phyloP scores from a whole-genome alignment of 2,888 invertebrate genomes.

The Endomychus coccineus region DNA sequence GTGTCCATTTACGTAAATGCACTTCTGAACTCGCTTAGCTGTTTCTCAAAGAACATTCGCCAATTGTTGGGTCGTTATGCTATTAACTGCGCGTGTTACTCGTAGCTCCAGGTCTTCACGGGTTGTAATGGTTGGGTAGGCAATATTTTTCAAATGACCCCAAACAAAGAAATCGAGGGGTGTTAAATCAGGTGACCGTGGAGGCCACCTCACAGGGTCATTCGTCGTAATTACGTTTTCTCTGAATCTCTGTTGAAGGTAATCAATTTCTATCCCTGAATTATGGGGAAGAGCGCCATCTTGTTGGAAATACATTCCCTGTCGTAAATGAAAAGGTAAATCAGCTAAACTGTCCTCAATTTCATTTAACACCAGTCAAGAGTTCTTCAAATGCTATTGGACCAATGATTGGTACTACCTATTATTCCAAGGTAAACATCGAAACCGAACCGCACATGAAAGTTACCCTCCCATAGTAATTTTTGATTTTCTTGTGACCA shows the following conservation, averaged over 20 bases:
- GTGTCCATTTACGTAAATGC: no score
- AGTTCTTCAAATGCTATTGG: slow-evolving; percentile 9
- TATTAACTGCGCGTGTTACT: not conserved
- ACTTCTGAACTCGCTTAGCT: no score
- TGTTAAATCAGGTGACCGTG: slow-evolving; percentile 2
- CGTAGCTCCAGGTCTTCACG: not conserved
- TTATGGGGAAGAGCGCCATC: no score
- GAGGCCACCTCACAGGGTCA: not conserved
- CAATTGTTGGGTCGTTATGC: no score
- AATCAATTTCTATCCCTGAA: no score
- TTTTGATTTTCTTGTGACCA: slow-evolving; percentile 5
- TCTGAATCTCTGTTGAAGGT: no score
- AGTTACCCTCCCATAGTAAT: slow-evolving; percentile 2
- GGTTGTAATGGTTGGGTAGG: not conserved
- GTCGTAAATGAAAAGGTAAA: no score
- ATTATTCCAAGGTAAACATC: slow-evolving; percentile 6
- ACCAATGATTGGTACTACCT: slow-evolving; percentile 6
- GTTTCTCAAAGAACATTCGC: not conserved
- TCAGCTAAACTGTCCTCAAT: no score
- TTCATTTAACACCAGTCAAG: slow-evolving; percentile 4
- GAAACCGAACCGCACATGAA: slow-evolving; percentile 6
- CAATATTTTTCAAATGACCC: not conserved
- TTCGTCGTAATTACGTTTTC: not conserved
- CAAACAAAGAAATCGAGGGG: slow-evolving; percentile 1
- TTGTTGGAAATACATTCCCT: no score